Conservation (phyloP, 2,888 invertebrate species). For the Andrena hattorfiana region DNA sequence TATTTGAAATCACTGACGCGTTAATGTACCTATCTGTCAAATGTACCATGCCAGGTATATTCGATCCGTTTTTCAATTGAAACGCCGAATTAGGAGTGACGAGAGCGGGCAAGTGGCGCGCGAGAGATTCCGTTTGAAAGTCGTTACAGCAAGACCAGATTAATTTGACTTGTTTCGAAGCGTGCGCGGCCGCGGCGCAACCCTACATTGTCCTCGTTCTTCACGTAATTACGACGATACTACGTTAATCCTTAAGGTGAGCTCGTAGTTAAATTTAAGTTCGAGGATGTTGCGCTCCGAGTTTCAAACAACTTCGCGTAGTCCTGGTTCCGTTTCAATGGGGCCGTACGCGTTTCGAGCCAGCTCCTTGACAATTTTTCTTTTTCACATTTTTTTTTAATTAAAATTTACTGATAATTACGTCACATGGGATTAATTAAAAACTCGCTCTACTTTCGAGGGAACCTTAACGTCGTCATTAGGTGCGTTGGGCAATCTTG, state of each 20-base stretch:
- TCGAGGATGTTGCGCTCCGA: constrained; percentile 68
- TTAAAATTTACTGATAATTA: constrained; percentile 48
- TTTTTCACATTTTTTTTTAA: constrained; percentile 37
- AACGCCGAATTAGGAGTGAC: neutral
- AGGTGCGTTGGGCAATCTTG: constrained; percentile 18
- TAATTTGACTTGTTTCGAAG: constrained; percentile 66
- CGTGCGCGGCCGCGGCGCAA: constrained; percentile 31
- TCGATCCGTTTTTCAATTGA: neutral
- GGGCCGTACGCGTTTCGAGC: constrained; percentile 43
- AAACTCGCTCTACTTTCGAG: constrained; percentile 29
- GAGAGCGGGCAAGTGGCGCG: neutral
- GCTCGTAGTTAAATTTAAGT: constrained; percentile 72
- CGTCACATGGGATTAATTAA: constrained; percentile 45
- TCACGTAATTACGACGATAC: constrained; percentile 71
- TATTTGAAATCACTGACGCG: neutral
- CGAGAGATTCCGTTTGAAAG: neutral
- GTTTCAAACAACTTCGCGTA: constrained; percentile 61
- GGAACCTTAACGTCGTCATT: constrained; percentile 6
- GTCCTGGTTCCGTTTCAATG: constrained; percentile 65
- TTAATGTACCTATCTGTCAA: no score
- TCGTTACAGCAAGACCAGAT: constrained; percentile 45
- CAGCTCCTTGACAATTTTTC: constrained; percentile 27
- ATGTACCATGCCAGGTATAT: neutral
- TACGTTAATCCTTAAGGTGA: constrained; percentile 72
- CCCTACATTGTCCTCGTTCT: constrained; percentile 62